Base-by-base conservation (phyloP, 2,113 vertebrate species). In the Leucopsar rothschildi region DNA sequence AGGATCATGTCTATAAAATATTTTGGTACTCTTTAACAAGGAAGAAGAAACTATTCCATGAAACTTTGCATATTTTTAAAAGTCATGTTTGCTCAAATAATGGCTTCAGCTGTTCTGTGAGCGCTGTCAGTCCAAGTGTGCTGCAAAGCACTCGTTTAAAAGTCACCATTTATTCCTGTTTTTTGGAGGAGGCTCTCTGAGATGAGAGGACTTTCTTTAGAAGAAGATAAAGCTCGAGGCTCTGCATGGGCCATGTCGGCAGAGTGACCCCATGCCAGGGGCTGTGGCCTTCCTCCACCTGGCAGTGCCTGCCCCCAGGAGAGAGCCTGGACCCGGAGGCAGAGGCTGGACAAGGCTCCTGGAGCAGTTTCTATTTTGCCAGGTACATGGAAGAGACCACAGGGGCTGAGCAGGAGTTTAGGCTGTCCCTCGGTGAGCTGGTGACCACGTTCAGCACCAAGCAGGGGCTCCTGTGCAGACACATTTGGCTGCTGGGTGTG, bases 81-180 rank as follows among this genome's bases (percentile, higher is more conserved):
- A 56, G 35, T 12, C 17, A 3, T 2, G 1, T 42, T 82, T 47
- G 5, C 53, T 83, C 0, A 0, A 57, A 65, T 1, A 52, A 24
- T 1, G 1, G 19, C 22, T 57, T 57, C 47, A 66, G 39, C 53
- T 50, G 40, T 35, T 52, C 20, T 28, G 12, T 12, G n/a, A 35
- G 9, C 0, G 1, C 50, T 28, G 8, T 33, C 27, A 23, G 24
- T 4, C 49, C 40, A 5, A 24, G 49, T 10, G 9, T 0, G 6
- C 44, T 28, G 13, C 40, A 14, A 44, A 56, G 44, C 31, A 5
- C 59, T 68, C 0, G 0, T 71, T 21, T 8, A 7, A 11, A 52
- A 72, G 35, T 9, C 69, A 14, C 22, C 5, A 2, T 59, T 64
- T 14, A 1, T 21, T 68, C 28, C 47, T 31, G 59, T 47, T 5